Percentiles rank a stretch among this genome's conserved stretches.
These are phyloP conservation scores for Psilanteris sp. DNA, from an alignment of 1,140 invertebrate species.

Conservation along the genomic window DNA sequence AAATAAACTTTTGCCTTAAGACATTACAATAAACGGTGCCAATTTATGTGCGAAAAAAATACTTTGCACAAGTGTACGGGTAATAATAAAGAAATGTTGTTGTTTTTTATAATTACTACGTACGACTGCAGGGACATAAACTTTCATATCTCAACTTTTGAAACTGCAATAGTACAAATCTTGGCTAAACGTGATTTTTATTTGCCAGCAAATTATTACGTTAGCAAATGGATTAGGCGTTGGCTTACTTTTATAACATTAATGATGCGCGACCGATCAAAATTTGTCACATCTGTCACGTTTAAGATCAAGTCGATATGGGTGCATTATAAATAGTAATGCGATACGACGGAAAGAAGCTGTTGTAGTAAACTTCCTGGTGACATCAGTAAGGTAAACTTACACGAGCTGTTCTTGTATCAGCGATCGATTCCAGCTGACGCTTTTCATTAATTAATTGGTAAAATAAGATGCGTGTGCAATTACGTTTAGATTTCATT, in stretches of 20 bases:
- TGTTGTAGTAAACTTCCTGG: conserved; percentile 51
- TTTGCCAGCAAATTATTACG: too few species aligned
- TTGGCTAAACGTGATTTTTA: too few species aligned
- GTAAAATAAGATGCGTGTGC: conserved; percentile 9
- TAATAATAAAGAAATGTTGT: too few species aligned
- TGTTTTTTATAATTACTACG: too few species aligned
- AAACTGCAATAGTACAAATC: too few species aligned
- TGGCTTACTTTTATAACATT: not conserved
- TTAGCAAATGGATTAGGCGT: not conserved
- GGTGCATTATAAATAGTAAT: conserved; percentile 55
- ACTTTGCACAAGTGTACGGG: too few species aligned
- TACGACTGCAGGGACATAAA: too few species aligned
- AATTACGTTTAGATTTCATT: conserved; percentile 26
- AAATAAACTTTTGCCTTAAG: too few species aligned
- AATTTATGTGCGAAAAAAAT: too few species aligned
- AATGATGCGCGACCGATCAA: conserved; percentile 10
- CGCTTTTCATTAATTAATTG: conserved; percentile 37
- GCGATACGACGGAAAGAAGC: conserved; percentile 52
- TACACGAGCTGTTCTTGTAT: conserved; percentile 4
- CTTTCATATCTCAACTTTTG: too few species aligned
- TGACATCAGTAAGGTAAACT: conserved; percentile 33
- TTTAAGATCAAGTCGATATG: conserved; percentile 36
- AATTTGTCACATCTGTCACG: conserved; percentile 50
- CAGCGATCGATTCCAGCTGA: conserved; percentile 19
- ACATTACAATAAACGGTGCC: too few species aligned